A percentile compares a stretch with the other conserved stretches of the same genome.
Conservation (phyloP, 2,797 vertebrate species). For the Phoeniculus purpureus region DNA sequence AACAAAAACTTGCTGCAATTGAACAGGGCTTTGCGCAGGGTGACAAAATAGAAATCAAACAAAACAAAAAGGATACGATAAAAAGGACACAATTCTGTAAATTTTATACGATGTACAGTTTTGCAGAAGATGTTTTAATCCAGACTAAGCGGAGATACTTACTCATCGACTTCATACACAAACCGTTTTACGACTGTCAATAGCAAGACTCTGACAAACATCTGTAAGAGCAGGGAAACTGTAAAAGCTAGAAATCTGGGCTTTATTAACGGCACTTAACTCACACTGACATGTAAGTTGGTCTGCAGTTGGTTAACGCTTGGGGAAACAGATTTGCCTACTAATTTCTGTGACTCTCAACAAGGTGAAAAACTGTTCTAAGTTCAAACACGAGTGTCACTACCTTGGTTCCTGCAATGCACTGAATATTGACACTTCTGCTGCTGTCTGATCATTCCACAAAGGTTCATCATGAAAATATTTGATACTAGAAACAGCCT, state of each 20-base stretch:
- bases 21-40: conserved; percentile 44
- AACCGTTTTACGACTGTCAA: conserved; percentile 66
- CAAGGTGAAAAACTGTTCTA: not conserved
- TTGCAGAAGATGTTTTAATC: conserved; percentile 3
- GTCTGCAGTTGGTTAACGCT: not conserved
- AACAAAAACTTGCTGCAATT: conserved; percentile 63
- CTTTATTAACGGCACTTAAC: conserved; percentile 40
- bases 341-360: not conserved
- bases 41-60: conserved; percentile 49
- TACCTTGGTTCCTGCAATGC: not conserved
- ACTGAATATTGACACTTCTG: not conserved
- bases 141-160: conserved; percentile 57
- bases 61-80: conserved; percentile 39
- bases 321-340: conserved; percentile 25
- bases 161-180: conserved; percentile 64
- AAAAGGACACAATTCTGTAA: conserved; percentile 55
- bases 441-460: not conserved
- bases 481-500: not conserved
- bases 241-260: conserved; percentile 65
- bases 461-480: not conserved
- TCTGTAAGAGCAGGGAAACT: conserved; percentile 69
- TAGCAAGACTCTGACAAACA: conserved; percentile 65
- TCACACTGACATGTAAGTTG: conserved; percentile 50
- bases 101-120: conserved; percentile 55
- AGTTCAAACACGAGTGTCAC: not conserved